Evolutionary conservation across 2,888 invertebrate genomes (phyloP), one percentile per base, ranked within the genome.

Genomic region (Elegia similella): DNA sequence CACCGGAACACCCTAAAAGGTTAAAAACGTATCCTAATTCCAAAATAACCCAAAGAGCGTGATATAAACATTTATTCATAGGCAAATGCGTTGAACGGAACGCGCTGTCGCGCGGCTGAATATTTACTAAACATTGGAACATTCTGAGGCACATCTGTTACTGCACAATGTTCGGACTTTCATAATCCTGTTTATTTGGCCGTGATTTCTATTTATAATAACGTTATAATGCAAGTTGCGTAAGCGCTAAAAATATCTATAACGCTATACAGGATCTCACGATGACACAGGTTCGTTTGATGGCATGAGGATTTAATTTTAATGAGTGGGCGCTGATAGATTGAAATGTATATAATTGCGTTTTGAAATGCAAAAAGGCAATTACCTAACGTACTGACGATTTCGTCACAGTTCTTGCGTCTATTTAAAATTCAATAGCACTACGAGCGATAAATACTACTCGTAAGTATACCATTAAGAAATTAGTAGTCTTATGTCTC

Each of bases 181-280:
- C 53, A 54, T 57, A 48, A 42, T 47, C 47, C 12, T 58, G 57
- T 55, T 57, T 59, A 56, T 58, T 62, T 57, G 63, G 46, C 58
- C 54, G 54, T 57, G 60, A 57, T 44, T 43, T 52, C 58, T 62
- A 59, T 58, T 59, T 60, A 57, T 62, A 60, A 17, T 54, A 52
- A 43, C 15, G 29, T 56, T 50, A 57, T 53, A 54, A 59, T 48
- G 52, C 43, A 29, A 29, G 48, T 57, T 57, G 57, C 55, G 52
- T 55, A 60, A 62, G 42, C 53, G 15, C 30, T 57, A 55, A 56
- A 55, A 55, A 53, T 56, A 48, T 44, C 43, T 13, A 15, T 8
- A 48, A 30, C 55, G 57, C 55, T 57, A 56, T 30, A 29, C 2
- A 5, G 2, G 23, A 23, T 23, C 5, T 23, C 23, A 5, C 2